phyloP scores from a whole-genome alignment of 2,888 invertebrate genomes.

The Sinelater perroti region DNA sequence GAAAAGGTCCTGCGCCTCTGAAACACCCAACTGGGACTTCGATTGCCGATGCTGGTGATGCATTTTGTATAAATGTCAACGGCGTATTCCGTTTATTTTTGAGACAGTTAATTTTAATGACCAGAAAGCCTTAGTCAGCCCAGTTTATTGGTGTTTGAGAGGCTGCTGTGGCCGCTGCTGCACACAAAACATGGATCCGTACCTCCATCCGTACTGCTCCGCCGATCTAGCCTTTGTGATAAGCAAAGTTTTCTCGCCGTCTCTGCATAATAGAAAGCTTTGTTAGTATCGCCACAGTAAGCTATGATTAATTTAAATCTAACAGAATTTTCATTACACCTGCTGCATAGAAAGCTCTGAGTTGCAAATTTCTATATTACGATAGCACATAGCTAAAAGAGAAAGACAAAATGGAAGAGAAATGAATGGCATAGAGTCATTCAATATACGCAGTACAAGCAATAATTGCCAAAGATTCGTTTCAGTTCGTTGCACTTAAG shows the following conservation, averaged over 20 bases:
- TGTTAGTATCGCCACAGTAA: conserved; percentile 24
- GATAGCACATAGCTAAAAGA: too few species aligned
- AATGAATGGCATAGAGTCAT: too few species aligned
- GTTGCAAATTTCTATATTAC: too few species aligned
- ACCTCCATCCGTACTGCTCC: conserved; percentile 61
- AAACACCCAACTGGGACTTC: conserved; percentile 21
- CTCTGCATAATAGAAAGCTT: conserved; percentile 55
- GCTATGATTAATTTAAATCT: conserved; percentile 8
- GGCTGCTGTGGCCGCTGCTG: conserved; percentile 11
- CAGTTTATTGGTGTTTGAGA: conserved; percentile 27
- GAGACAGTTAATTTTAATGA: conserved; percentile 8
- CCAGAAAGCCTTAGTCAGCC: not conserved
- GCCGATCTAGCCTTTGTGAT: conserved; percentile 62
- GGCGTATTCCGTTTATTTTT: conserved; percentile 6
- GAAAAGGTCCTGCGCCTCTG: conserved; percentile 1
- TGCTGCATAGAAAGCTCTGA: too few species aligned
- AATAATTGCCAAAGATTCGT: too few species aligned
- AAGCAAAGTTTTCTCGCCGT: conserved; percentile 62
- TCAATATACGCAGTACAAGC: too few species aligned
- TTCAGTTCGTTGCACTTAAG: too few species aligned
- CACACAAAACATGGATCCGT: conserved; percentile 45
- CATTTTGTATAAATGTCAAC: conserved; percentile 15
- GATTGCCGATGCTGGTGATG: conserved; percentile 6
- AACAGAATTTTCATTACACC: too few species aligned
- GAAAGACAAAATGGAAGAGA: too few species aligned